Percentiles rank a stretch among this genome's conserved stretches.
Conservation (phyloP, 2,888 invertebrate genomes). For the Pachycephus smyrnensis region DNA sequence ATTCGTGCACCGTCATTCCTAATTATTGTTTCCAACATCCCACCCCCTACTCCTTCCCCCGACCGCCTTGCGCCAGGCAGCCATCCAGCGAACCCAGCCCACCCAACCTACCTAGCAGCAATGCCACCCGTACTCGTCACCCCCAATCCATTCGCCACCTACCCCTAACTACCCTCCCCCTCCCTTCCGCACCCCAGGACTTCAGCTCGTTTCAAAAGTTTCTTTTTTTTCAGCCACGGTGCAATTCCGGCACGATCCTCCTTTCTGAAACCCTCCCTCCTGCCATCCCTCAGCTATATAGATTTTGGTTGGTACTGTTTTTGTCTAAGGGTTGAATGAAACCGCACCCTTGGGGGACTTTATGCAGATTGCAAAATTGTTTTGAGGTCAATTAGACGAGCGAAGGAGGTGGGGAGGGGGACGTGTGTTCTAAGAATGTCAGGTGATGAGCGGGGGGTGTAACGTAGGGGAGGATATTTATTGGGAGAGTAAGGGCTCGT, state of each 20-base stretch:
- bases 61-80: slow-evolving; percentile 16
- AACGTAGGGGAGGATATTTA: not conserved
- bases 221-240: slow-evolving; percentile 22
- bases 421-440: no score
- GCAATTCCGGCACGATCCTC: not conserved
- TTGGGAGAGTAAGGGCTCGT: not conserved
- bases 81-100: not conserved
- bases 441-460: no score
- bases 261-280: not conserved
- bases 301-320: not conserved
- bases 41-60: slow-evolving; percentile 39
- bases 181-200: not conserved
- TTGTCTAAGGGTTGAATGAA: not conserved
- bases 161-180: no score
- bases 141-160: not conserved
- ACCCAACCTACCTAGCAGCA: not conserved
- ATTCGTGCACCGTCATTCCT: slow-evolving; percentile 58
- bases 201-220: slow-evolving; percentile 38
- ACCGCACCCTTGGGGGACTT: not conserved
- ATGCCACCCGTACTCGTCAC: not conserved
- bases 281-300: not conserved
- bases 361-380: not conserved
- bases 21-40: slow-evolving; percentile 57
- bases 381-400: no score
- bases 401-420: no score